Evolutionary conservation across 35 echinoderm and acorn worm species (phyloP).

Genomic region (Lytechinus variegatus): DNA sequence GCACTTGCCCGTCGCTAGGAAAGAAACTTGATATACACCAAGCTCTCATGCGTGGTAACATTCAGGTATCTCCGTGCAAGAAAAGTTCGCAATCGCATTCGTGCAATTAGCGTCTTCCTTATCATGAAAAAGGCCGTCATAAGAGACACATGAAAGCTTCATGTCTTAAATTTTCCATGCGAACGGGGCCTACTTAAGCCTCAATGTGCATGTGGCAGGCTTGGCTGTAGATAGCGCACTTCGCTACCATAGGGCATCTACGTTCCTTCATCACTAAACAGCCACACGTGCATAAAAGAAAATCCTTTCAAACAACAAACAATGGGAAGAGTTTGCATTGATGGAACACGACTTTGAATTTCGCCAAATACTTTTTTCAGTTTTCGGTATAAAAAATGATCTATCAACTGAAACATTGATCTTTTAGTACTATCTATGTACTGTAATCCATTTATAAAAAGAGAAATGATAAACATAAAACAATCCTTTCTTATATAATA

Average conservation of each 20-base stretch:
- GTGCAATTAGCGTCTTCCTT: not conserved
- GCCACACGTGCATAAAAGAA: not conserved
- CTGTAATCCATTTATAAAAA: not conserved
- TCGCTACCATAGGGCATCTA: not conserved
- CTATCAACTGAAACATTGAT: not conserved
- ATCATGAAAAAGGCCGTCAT: not conserved
- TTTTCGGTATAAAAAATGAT: constrained; percentile 19
- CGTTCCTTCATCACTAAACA: not conserved
- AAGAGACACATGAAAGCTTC: not conserved
- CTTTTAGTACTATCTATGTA: not conserved
- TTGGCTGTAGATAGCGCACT: not conserved
- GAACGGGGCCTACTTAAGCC: not conserved
- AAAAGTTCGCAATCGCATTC: not conserved
- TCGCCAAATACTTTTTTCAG: constrained; percentile 6
- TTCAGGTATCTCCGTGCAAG: not conserved
- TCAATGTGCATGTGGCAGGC: not conserved
- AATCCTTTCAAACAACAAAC: not conserved
- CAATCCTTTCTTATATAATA: not conserved
- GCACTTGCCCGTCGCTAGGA: no score
- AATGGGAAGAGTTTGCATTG: not conserved
- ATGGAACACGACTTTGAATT: not conserved
- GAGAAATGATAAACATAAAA: not conserved
- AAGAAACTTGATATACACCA: not conserved
- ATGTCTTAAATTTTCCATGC: not conserved
- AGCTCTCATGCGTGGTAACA: not conserved